phyloP scores from a whole-genome alignment of 2,113 vertebrate species.

The Camelus dromedarius region DNA sequence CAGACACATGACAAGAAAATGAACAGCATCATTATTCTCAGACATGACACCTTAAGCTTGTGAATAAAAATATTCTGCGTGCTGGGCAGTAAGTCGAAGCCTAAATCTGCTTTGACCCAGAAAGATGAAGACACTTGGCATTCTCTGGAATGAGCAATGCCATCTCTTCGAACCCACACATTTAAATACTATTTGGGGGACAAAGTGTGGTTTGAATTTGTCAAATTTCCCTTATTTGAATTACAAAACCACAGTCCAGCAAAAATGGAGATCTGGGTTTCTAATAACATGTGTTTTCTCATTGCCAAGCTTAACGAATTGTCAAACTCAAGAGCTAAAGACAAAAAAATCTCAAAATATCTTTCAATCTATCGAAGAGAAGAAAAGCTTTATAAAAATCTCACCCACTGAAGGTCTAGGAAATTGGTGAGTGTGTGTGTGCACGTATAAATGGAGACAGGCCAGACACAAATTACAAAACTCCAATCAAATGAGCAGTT shows the following conservation, averaged over 20 bases:
- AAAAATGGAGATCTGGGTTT: not conserved
- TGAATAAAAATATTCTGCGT: not conserved
- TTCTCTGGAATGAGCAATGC: not conserved
- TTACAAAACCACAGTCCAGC: not conserved
- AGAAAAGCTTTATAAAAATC: not conserved
- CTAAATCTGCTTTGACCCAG: not conserved
- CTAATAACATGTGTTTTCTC: not conserved
- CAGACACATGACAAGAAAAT: not conserved
- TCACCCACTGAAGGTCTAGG: not conserved
- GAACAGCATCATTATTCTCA: not conserved
- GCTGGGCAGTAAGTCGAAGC: not conserved
- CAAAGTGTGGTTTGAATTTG: not conserved
- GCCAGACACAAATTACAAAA: not conserved
- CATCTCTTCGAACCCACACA: not conserved
- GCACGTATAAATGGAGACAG: not conserved
- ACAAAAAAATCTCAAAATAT: slow-evolving; percentile 16
- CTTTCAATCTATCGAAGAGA: not conserved
- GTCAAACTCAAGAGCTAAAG: not conserved
- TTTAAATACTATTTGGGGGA: not conserved
- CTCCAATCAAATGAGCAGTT: not conserved
- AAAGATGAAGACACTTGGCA: not conserved
- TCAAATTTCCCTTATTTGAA: not conserved
- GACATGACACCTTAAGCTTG: not conserved
- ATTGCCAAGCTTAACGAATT: not conserved
- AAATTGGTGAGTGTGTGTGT: not conserved